Base-by-base conservation (phyloP, 2,113 vertebrate species). In the Corydoras maculifer region DNA sequence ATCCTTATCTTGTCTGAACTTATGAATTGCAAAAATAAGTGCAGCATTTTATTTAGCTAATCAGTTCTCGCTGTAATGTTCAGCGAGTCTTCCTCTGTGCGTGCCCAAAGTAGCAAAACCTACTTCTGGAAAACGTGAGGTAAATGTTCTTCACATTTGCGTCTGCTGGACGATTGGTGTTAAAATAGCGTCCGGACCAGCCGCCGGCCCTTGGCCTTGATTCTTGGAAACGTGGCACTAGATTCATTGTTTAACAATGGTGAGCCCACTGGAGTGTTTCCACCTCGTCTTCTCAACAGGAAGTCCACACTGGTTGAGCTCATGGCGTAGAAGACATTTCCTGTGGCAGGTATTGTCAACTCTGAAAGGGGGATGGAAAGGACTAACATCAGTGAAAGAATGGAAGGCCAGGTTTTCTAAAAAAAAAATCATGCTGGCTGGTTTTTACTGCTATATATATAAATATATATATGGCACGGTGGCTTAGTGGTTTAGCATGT, bases 301-400 rank as follows among this genome's bases (percentile, higher is more conserved):
- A 96, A 95, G 81, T 95, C 94, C 0, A 90, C 84, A n/a, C 93
- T 93, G 0, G 88, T 84, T 2, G 93, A 86, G 0, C 87, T 92
- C 94, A 95, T 95, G 75, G 94, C 93, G 1, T 95, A 96, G 85
- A 96, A 95, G 77, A 94, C 90, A 0, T 96, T 96, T 71, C 91
- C 93, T 0, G 88, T 91, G 0, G 89, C 81, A 0, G 93, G 94
- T 72, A 96, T 93, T 70, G 88, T 78, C 79, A 96, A 82, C 79
- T 96, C 94, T 92, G 83, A 58, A 48, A 65, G 18, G 4, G 12
- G 12, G 4, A 55, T 25, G 18, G 18, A 25, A 25, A 25, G 18
- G 18, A 25, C 18, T 1, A 25, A 25, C 18, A 25, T 25, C 53
- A 55, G 53, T 12, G 8, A 55, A 13, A 55, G 14, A 55, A 55